These are phyloP conservation scores for Notolepis coatsorum DNA, from an alignment of 2,797 vertebrate genomes.

Conservation along the genomic window DNA sequence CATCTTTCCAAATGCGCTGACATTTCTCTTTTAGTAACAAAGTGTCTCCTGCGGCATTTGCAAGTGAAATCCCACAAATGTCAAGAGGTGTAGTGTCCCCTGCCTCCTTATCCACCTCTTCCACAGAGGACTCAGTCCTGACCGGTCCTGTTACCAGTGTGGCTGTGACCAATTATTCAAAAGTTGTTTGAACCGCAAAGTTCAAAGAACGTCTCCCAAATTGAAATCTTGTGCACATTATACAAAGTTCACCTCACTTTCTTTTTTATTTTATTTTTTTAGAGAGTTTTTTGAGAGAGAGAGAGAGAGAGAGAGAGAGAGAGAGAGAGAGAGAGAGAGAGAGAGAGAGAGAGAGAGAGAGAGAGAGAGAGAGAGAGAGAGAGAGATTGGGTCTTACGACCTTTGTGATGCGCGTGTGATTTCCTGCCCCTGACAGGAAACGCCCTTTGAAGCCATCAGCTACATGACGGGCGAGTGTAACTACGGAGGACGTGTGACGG, in stretches of 20 bases:
- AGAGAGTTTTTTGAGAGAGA: no score
- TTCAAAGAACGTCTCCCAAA: not conserved
- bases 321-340: not conserved
- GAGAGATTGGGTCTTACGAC: not conserved
- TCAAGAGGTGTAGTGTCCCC: not conserved
- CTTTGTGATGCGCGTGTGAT: not conserved
- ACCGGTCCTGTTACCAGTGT: not conserved
- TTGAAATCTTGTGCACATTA: no score
- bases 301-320: not conserved
- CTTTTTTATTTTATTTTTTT: no score
- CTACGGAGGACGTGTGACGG: slow-evolving; percentile 89
- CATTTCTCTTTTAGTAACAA: slow-evolving; percentile 43
- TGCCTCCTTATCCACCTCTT: not conserved
- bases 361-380: not conserved
- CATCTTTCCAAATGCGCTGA: slow-evolving; percentile 42
- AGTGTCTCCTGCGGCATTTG: slow-evolving; percentile 43
- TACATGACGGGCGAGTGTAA: slow-evolving; percentile 92
- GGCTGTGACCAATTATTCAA: not conserved
- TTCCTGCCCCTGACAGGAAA: slow-evolving; percentile 74
- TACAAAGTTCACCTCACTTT: not conserved
- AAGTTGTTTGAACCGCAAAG: not conserved
- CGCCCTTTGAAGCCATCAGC: slow-evolving; percentile 87
- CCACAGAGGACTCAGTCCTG: no score
- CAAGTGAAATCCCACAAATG: slow-evolving; percentile 52
- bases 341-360: not conserved